A percentile compares a stretch with the other conserved stretches of the same genome.
Conservation (phyloP, 1,140 invertebrate species). For the Epicauta chinensis region DNA sequence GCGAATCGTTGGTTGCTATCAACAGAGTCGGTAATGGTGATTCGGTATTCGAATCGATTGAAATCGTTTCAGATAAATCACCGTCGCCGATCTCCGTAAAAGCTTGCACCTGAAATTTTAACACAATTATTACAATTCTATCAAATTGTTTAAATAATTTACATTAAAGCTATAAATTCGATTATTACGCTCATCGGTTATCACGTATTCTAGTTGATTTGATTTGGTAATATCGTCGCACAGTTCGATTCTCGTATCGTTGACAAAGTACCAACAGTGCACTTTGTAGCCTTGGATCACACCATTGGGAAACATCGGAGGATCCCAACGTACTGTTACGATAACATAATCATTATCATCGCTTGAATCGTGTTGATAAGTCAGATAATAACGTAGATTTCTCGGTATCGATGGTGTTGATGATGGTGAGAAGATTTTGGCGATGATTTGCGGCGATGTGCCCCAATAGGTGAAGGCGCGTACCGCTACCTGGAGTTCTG, state of each 20-base stretch:
- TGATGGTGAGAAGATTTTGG: constrained; percentile 57
- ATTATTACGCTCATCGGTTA: constrained; percentile 50
- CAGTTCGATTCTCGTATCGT: constrained; percentile 27
- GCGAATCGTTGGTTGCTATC: constrained; percentile 62
- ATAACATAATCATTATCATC: constrained; percentile 45
- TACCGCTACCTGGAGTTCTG: constrained; percentile 61
- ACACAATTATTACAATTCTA: no score
- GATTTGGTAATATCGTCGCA: constrained; percentile 34
- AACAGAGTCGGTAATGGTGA: constrained; percentile 72
- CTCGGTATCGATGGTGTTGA: constrained; percentile 65
- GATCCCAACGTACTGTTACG: constrained; percentile 69
- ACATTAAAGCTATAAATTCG: constrained; percentile 69
- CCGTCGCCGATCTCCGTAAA: constrained; percentile 70
- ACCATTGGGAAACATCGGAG: constrained; percentile 65
- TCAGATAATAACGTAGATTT: constrained; percentile 63
- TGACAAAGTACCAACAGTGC: constrained; percentile 55
- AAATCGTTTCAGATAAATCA: constrained; percentile 54
- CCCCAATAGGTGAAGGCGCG: constrained; percentile 82
- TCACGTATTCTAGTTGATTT: constrained; percentile 48
- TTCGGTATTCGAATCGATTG: constrained; percentile 57
- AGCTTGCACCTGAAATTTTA: constrained; percentile 69
- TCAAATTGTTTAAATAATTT: no score
- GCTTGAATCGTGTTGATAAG: constrained; percentile 39
- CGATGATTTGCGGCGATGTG: constrained; percentile 54
- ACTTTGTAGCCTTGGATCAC: constrained; percentile 65